These are phyloP conservation scores for Natator depressus DNA, from an alignment of 2,113 vertebrate species.

Conservation along the genomic window DNA sequence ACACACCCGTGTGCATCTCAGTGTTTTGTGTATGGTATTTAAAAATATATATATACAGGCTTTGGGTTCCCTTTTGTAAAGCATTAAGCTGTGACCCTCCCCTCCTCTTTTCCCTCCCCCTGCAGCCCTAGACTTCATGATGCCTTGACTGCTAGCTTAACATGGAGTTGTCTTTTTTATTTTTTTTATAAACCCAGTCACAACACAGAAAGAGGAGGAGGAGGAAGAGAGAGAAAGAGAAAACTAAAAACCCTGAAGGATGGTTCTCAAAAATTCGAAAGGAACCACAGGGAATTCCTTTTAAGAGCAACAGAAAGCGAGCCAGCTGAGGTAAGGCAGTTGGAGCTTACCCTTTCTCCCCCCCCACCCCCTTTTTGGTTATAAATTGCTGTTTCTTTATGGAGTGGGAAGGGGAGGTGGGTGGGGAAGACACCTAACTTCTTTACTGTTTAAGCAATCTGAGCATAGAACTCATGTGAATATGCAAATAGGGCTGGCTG, in stretches of 20 bases:
- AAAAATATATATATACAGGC: constrained; percentile 75
- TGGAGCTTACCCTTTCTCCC: constrained; percentile 52
- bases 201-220: constrained; percentile 84
- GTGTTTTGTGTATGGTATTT: constrained; percentile 59
- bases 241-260: constrained; percentile 84
- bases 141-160: constrained; percentile 91
- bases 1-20: neutral
- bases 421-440: constrained; percentile 70
- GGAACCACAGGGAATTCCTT: constrained; percentile 76
- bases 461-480: constrained; percentile 80
- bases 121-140: constrained; percentile 87
- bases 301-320: constrained; percentile 73
- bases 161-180: constrained; percentile 87
- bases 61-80: constrained; percentile 91
- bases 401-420: constrained; percentile 61
- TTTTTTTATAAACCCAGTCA: constrained; percentile 84
- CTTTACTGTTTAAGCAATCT: constrained; percentile 72
- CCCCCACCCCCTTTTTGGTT: neutral
- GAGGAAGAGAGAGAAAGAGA: constrained; percentile 65
- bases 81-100: constrained; percentile 97
- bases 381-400: constrained; percentile 51
- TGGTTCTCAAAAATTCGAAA: constrained; percentile 80
- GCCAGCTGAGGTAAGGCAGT: constrained; percentile 80
- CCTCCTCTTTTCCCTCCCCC: constrained; percentile 89
- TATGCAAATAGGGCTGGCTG: constrained; percentile 78